phyloP scores from a whole-genome alignment of 2,888 invertebrate genomes.

The Hedychridium roseum region DNA sequence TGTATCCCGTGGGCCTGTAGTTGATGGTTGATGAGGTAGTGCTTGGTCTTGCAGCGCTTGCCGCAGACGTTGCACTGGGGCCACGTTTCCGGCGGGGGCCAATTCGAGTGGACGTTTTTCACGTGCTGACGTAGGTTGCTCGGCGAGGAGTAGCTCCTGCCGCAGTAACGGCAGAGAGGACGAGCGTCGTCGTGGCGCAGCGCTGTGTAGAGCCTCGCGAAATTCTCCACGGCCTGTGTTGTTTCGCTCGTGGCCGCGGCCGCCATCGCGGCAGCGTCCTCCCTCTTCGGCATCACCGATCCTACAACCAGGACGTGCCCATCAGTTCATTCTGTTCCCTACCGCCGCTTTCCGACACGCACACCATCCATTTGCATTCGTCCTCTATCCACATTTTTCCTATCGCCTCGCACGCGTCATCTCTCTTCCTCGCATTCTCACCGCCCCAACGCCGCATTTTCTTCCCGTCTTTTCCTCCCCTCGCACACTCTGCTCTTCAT shows the following conservation, averaged over 20 bases:
- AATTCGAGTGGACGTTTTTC: slow-evolving; percentile 77
- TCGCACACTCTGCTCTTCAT: slow-evolving; percentile 11
- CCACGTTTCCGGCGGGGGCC: slow-evolving; percentile 75
- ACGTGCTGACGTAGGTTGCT: slow-evolving; percentile 81
- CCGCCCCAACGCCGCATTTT: slow-evolving; percentile 21
- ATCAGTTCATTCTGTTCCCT: slow-evolving; percentile 45
- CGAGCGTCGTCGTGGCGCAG: slow-evolving; percentile 63
- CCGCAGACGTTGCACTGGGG: slow-evolving; percentile 78
- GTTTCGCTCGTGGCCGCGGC: slow-evolving; percentile 40
- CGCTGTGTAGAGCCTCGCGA: slow-evolving; percentile 60
- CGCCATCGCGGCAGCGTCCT: slow-evolving; percentile 48
- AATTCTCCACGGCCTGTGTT: slow-evolving; percentile 57
- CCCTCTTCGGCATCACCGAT: slow-evolving; percentile 61
- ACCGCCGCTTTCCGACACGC: no score
- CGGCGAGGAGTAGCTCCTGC: slow-evolving; percentile 76
- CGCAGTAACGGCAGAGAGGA: slow-evolving; percentile 76
- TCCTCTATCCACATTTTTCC: no score
- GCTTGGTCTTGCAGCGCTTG: slow-evolving; percentile 79
- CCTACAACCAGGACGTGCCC: slow-evolving; percentile 64
- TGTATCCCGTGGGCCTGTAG: slow-evolving; percentile 79
- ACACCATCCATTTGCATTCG: no score
- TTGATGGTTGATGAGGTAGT: slow-evolving; percentile 80
- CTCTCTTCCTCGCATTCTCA: slow-evolving; percentile 20
- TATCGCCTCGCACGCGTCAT: no score
- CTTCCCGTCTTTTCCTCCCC: slow-evolving; percentile 20